Base-by-base conservation (phyloP, 1,140 invertebrate genomes). In the Drosophila tristis region DNA sequence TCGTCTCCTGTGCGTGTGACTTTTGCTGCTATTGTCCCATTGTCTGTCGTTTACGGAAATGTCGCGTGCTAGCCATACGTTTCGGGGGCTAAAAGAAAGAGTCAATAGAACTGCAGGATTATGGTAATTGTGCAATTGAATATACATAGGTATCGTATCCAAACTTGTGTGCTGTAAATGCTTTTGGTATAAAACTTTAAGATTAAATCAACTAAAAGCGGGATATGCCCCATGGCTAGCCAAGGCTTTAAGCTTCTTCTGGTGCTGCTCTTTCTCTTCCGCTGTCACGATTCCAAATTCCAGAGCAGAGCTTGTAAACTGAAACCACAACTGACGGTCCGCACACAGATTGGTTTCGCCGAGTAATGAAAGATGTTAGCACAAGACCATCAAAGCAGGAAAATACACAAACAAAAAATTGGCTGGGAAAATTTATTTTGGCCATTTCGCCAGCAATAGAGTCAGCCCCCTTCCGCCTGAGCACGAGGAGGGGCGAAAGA, bases 1-100 rank as follows among this genome's bases (percentile, higher is more conserved):
- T 4, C 20, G 20, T 72, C 78, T 58, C 11, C 31, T 13, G 11
- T 35, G 31, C 9, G 54, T 66, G 78, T 50, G 56, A 71, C 71
- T 75, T 74, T 76, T 76, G 64, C 50, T 61, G 53, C 71, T 59
- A 74, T 75, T 75, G 72, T 66, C 62, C 61, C 72, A 75, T 75
- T 75, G 72, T 75, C 71, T 75, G 53, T 56, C 73, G 55, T 55
- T 50, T 58, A 75, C 62, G 61, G 72, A 76, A 80, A 64, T 48
- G 66, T 80, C 57, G 73, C 63, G 68, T 79, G 62, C 70, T 57
- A 45, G 44, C 11, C 13, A 29, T 26, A 25, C 8, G 5, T 25
- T 35, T 25, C 47, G n/a, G 49, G 43, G 43, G 15, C 48, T 66
- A 48, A 66, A 35, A 45, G 43, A 48, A 42, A 29, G 11, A 67